A percentile compares a stretch with the other conserved stretches of the same genome.
These are phyloP conservation scores for Wasmannia auropunctata DNA, from an alignment of 1,140 invertebrate genomes.

Conservation along the genomic window DNA sequence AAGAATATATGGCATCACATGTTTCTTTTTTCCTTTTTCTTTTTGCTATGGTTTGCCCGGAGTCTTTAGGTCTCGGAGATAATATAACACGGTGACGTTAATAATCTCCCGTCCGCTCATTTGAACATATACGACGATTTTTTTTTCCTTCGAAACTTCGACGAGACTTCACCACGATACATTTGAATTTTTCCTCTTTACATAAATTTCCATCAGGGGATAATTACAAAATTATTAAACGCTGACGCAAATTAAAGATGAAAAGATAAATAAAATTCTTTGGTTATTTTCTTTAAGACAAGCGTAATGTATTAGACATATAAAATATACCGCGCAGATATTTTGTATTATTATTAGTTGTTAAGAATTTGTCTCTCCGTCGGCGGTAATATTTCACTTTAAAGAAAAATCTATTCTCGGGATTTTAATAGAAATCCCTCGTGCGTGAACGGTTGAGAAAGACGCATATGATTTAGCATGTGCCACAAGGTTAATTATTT, in stretches of 20 bases:
- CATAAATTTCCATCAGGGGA: slow-evolving; percentile 11
- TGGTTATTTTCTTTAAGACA: neutral
- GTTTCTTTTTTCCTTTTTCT: slow-evolving; percentile 2
- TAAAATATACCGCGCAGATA: neutral
- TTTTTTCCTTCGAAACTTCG: neutral
- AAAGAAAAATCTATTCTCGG: neutral
- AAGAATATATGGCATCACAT: slow-evolving; percentile 15
- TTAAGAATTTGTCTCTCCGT: neutral
- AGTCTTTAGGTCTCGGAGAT: slow-evolving; percentile 28
- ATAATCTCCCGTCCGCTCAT: slow-evolving; percentile 25
- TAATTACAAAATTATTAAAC: slow-evolving; percentile 3
- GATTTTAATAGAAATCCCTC: neutral
- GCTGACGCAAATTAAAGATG: neutral
- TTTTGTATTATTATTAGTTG: neutral
- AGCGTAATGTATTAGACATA: neutral
- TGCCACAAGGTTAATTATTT: slow-evolving; percentile 37
- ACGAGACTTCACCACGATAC: neutral
- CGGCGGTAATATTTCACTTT: neutral
- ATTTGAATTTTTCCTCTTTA: slow-evolving; percentile 10
- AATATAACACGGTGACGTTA: slow-evolving; percentile 47
- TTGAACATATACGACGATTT: neutral
- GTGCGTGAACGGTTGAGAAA: neutral
- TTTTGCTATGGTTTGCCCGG: neutral
- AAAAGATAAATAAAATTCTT: slow-evolving; percentile 24
- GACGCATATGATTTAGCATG: slow-evolving; percentile 9